Base-by-base conservation (phyloP, 2,888 invertebrate genomes). In the Heterodera filipjevi region DNA sequence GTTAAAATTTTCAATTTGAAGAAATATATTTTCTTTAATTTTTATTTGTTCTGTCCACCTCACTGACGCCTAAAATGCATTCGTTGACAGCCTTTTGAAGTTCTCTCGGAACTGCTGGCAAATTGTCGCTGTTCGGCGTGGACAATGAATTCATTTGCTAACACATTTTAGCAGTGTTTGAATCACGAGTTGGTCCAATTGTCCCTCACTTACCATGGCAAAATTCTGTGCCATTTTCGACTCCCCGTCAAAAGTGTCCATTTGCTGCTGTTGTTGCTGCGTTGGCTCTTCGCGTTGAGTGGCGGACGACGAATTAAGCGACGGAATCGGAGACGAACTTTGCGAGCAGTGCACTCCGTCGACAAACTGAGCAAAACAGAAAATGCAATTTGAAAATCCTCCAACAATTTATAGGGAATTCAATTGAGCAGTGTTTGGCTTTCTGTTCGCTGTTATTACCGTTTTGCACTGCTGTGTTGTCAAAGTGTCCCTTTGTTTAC, bases 291-390 rank as follows among this genome's bases (percentile, higher is more conserved):
- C n/a, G n/a, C 27, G 19, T 3, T 22, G 16, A 59, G 19, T 59
- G 27, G 6, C 12, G n/a, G 59, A 27, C 8, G 59, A 59, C 10
- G 59, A 59, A 22, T 10, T 59, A 22, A 59, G 59, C 1, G 59
- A 59, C 59, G 59, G 59, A 30, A 59, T 59, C n/a, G 59, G 59
- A 59, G 59, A 59, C n/a, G 59, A 19, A 59, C 59, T 59, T 27
- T 59, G 59, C 5, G 59, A 59, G 22, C n/a, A 59, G 8, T 59
- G 59, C 22, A 27, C 59, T 10, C 6, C 6, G 27, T 59, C 59
- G 27, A 27, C n/a, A n/a, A 27, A 59, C 59, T 59, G 22, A 59
- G 27, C n/a, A n/a, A 27, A 59, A 27, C 8, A n/a, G 27, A 53
- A 53, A 53, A 10, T 39, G 6, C 39, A 39, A 39, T 39, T 39